Conservation (phyloP, 2,888 invertebrate species). For the Campoletis raptor region DNA sequence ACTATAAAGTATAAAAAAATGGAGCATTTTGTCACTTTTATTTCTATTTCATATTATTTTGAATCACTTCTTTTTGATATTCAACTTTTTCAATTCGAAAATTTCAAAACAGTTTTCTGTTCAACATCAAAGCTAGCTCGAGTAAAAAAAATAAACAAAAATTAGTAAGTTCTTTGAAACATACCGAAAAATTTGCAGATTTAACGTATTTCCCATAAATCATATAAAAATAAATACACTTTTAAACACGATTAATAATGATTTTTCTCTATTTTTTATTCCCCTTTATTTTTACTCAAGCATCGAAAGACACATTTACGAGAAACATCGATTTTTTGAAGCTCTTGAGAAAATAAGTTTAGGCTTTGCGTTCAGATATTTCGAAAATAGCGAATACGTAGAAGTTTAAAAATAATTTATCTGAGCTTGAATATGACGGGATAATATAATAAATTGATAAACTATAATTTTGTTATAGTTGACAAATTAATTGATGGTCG, state of each 20-base stretch:
- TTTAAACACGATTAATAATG: not conserved
- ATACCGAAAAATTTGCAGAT: not conserved
- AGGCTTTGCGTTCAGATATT: not conserved
- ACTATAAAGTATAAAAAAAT: slow-evolving; percentile 18
- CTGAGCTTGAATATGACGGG: not conserved
- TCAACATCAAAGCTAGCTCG: slow-evolving; percentile 51
- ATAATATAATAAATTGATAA: not conserved
- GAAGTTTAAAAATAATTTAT: not conserved
- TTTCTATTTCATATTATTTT: slow-evolving; percentile 29
- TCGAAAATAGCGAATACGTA: not conserved
- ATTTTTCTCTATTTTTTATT: not conserved
- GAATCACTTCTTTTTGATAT: slow-evolving; percentile 3
- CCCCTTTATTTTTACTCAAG: not conserved
- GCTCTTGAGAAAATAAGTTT: not conserved
- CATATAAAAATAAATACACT: slow-evolving; percentile 3
- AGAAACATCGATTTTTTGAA: not conserved
- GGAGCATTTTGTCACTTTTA: slow-evolving; percentile 51
- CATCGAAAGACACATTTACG: not conserved
- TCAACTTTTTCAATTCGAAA: slow-evolving; percentile 8
- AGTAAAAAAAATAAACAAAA: slow-evolving; percentile 6
- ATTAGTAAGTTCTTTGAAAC: not conserved
- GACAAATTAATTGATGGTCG: slow-evolving; percentile 77
- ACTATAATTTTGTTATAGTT: not conserved
- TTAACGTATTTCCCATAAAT: not conserved
- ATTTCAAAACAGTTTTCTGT: slow-evolving; percentile 28